These are phyloP conservation scores for Hemiscyllium ocellatum DNA, from an alignment of 2,113 vertebrate species.

Conservation along the genomic window DNA sequence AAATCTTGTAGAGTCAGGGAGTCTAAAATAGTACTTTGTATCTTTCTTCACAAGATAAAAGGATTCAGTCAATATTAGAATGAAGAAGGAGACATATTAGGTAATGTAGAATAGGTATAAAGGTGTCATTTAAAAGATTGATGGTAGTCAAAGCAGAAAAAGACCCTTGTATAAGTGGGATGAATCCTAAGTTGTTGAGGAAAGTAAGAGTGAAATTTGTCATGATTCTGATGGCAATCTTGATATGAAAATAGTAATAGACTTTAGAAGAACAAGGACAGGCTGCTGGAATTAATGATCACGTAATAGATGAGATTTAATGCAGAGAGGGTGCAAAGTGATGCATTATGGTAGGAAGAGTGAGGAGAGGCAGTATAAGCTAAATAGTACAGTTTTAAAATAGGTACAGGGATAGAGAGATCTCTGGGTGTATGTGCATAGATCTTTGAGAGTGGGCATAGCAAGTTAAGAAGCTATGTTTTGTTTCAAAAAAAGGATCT, in stretches of 20 bases:
- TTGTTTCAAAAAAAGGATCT: not conserved
- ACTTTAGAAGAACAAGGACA: not conserved
- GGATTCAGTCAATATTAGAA: not conserved
- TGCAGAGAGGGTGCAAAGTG: too few species aligned
- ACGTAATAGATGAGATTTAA: not conserved
- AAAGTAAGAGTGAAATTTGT: not conserved
- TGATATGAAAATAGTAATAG: not conserved
- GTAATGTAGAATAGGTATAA: not conserved
- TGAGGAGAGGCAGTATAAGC: too few species aligned
- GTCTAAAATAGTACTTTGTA: not conserved
- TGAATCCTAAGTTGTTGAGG: not conserved
- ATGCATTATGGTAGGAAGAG: too few species aligned
- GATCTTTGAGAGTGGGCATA: not conserved
- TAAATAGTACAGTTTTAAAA: not conserved
- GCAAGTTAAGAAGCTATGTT: not conserved
- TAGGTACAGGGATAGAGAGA: not conserved
- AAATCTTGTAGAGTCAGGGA: not conserved
- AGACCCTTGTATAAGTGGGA: not conserved
- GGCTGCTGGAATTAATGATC: not conserved
- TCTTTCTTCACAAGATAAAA: not conserved
- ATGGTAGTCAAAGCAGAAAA: not conserved
- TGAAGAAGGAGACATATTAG: not conserved
- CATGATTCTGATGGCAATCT: not conserved
- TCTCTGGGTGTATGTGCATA: not conserved
- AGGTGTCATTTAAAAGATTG: not conserved